A percentile compares a stretch with the other conserved stretches of the same genome.
Evolutionary conservation across 1,140 invertebrate genomes (phyloP).

Genomic region (Acromyrmex echinatior): DNA sequence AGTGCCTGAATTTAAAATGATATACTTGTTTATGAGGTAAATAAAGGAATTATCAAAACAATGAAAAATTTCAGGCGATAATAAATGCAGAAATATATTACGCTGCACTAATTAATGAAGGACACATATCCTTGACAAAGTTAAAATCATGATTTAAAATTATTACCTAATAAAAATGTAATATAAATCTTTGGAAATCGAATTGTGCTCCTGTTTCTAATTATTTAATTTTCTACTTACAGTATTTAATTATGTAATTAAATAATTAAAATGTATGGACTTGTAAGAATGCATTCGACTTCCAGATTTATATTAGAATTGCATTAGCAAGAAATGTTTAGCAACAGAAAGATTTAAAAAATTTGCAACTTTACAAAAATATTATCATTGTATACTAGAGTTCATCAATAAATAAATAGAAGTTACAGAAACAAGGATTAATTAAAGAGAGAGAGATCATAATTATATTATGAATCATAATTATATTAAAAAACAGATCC

Average conservation of each 20-base stretch:
- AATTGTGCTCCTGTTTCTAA: background rate
- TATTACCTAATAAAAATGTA: background rate
- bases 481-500: background rate
- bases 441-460: background rate
- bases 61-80: background rate
- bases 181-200: conserved; percentile 4
- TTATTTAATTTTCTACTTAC: background rate
- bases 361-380: background rate
- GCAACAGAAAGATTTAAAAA: background rate
- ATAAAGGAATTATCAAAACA: background rate
- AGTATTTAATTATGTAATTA: background rate
- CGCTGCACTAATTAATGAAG: background rate
- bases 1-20: conserved; percentile 12
- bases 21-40: conserved; percentile 15
- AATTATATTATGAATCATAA: background rate
- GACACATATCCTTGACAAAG: background rate
- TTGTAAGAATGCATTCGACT: background rate
- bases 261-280: background rate
- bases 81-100: background rate
- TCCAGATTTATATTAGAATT: conserved; percentile 4
- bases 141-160: conserved; percentile 6
- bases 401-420: background rate
- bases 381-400: background rate
- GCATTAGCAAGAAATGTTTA: background rate
- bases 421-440: background rate